phyloP scores from a whole-genome alignment of 2,797 vertebrate species.

The Garrulus glandarius region DNA sequence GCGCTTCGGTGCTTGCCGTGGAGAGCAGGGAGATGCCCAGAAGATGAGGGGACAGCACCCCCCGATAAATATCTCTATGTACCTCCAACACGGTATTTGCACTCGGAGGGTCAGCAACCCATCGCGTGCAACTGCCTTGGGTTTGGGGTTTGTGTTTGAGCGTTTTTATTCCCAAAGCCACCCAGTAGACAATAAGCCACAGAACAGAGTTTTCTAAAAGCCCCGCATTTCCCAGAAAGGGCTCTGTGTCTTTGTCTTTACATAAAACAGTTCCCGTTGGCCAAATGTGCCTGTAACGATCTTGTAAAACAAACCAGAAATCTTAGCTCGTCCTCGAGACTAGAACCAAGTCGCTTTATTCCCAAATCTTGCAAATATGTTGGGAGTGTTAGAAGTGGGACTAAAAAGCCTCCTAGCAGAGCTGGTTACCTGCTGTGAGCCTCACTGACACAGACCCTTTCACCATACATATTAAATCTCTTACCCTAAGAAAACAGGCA shows the following conservation, averaged over 20 bases:
- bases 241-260: constrained; percentile 2
- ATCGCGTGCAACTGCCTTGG: neutral
- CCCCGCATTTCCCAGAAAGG: neutral
- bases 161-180: neutral
- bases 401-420: constrained; percentile 34
- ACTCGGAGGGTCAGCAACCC: neutral
- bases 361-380: constrained; percentile 32
- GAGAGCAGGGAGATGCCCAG: neutral
- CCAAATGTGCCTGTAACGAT: constrained; percentile 44
- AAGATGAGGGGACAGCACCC: neutral
- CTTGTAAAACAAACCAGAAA: constrained; percentile 56
- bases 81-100: neutral
- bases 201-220: neutral
- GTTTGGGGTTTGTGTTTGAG: neutral
- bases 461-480: constrained; percentile 67
- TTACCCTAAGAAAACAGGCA: constrained; percentile 62
- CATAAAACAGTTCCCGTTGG: constrained; percentile 29
- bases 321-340: constrained; percentile 3
- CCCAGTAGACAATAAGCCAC: neutral
- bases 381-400: constrained; percentile 28
- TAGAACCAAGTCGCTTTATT: constrained; percentile 28
- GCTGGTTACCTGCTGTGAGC: constrained; percentile 51
- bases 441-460: constrained; percentile 28
- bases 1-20: neutral
- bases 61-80: neutral